Evolutionary conservation across 2,888 invertebrate species (phyloP), one percentile per base, ranked within the genome.

Genomic region (Hoplodrina blanda): DNA sequence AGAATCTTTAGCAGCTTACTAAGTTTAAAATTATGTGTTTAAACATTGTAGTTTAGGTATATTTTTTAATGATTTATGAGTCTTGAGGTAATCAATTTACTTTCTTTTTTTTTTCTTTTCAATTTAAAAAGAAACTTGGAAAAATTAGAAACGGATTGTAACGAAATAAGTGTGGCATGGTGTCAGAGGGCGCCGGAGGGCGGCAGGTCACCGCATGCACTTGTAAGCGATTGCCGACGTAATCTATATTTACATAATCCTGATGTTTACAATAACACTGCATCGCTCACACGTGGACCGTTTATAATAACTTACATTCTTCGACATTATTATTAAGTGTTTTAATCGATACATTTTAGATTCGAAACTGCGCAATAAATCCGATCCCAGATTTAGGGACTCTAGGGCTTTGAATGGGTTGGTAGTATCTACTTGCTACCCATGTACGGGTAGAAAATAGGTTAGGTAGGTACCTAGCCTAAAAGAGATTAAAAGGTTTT

Each of bases 161-260:
- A 50, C n/a, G n/a, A 62, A 10, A 19, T 17, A 30, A 49, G 30
- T 61, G 50, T 46, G 46, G 15, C 46, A 17, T 46, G 41, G 17
- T 50, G 61, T 61, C 50, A 46, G 17, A 54, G 62, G 44, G 50
- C 20, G 52, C 33, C 15, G 10, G 10, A n/a, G 54, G 41, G 30
- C 57, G 33, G 25, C 37, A n/a, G 62, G 75, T 64, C 76, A 61
- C 15, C 41, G 60, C 56, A 37, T 49, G 71, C 46, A 37, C 50
- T 73, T 49, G 44, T 10, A 8, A 10, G 13, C 19, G 33, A 68
- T 33, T 30, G 20, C 11, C 20, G 13, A 50, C 25, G 15, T 68
- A 49, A 77, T 77, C 74, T 33, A 7, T 78, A 64, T 78, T 78
- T 64, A 74, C 62, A 76, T 76, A 69, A 59, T 69, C 25, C 52